A percentile compares a stretch with the other conserved stretches of the same genome.
Evolutionary conservation across 2,888 invertebrate genomes (phyloP).

Genomic region (Branchellion lobata): DNA sequence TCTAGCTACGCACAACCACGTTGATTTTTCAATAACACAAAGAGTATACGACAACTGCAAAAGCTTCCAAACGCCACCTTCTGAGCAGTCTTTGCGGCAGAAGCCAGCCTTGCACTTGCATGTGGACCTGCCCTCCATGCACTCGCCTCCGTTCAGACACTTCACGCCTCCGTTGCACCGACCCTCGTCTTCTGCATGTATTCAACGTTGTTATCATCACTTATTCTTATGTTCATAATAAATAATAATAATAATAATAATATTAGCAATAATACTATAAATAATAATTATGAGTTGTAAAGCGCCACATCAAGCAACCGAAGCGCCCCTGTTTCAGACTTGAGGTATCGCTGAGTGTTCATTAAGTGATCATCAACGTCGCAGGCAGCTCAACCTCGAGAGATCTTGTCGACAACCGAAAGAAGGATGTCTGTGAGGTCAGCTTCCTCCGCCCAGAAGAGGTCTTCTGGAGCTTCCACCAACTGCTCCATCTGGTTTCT

Average conservation of each 20-base stretch:
- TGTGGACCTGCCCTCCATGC: slow-evolving; percentile 47
- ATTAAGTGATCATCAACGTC: no score
- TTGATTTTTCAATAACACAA: no score
- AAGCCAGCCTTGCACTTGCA: slow-evolving; percentile 50
- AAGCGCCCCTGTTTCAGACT: no score
- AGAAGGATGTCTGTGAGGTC: slow-evolving; percentile 32
- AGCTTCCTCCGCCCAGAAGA: not conserved
- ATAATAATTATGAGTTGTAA: no score
- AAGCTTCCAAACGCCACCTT: slow-evolving; percentile 41
- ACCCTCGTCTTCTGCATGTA: slow-evolving; percentile 48
- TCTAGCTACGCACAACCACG: no score
- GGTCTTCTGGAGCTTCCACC: slow-evolving; percentile 39
- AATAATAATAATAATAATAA: not conserved
- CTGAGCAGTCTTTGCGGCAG: slow-evolving; percentile 47
- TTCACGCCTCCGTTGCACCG: slow-evolving; percentile 46
- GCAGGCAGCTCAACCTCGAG: no score
- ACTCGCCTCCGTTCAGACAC: slow-evolving; percentile 49
- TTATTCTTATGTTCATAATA: not conserved
- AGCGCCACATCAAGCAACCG: no score
- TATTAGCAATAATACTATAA: no score
- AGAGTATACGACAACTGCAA: no score
- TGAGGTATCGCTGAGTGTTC: no score
- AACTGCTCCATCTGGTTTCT: slow-evolving; percentile 41
- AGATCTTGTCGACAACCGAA: slow-evolving; percentile 30
- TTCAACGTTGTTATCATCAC: not conserved